Conservation (phyloP, 2,113 vertebrate species). For the Merops nubicus region DNA sequence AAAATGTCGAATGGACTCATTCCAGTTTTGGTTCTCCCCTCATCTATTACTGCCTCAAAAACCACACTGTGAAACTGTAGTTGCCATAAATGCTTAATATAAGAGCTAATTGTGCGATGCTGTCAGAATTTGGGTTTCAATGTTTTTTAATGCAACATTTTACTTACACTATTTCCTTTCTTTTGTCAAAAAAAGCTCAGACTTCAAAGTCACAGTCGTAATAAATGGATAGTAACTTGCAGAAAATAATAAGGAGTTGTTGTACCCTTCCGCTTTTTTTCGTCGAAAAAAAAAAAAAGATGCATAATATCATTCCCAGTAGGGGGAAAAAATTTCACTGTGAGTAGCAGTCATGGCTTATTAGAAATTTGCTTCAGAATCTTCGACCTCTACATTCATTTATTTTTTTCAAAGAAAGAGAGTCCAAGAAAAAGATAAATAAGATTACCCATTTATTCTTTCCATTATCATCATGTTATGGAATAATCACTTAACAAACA, state of each 20-base stretch:
- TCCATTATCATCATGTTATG: not conserved
- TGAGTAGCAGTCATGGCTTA: not conserved
- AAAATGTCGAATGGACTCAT: conserved; percentile 70
- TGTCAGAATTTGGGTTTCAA: conserved; percentile 71
- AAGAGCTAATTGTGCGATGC: conserved; percentile 71
- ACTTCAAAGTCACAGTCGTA: conserved; percentile 70
- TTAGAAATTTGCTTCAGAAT: not conserved
- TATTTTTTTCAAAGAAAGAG: not conserved
- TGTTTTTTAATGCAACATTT: conserved; percentile 72
- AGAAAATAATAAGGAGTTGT: conserved; percentile 30
- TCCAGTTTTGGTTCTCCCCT: conserved; percentile 8
- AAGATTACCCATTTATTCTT: not conserved
- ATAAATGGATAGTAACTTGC: conserved; percentile 56
- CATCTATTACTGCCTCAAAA: conserved; percentile 69
- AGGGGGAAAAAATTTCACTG: not conserved
- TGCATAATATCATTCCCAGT: not conserved
- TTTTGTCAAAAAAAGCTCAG: conserved; percentile 65
- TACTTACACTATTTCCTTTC: conserved; percentile 58
- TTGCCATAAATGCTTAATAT: conserved; percentile 75
- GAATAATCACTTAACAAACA: conserved; percentile 7
- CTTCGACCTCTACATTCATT: not conserved
- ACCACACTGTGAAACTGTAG: conserved; percentile 70
- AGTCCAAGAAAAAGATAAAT: not conserved
- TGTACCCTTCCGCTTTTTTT: not conserved
- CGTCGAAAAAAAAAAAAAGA: not conserved